Evolutionary conservation across 2,113 vertebrate species (phyloP), one percentile per base, ranked within the genome.

Genomic region (Chunga burmeisteri): DNA sequence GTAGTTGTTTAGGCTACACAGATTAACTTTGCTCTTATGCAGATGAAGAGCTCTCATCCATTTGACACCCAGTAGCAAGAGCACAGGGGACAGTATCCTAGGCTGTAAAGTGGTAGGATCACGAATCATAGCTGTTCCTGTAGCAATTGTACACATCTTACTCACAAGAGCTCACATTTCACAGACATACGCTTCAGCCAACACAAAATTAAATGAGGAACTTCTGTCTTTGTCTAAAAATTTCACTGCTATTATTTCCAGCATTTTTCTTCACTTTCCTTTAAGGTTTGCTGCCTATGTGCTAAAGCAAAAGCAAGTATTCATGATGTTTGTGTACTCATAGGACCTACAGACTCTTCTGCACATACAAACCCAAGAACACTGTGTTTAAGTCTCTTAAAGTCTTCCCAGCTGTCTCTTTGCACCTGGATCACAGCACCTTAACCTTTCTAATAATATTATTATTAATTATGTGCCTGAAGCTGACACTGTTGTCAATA

Each of bases 241-340:
- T 25, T 4, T 25, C 13, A n/a, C 8, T 83, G 6, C 1, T 65
- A 8, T 46, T 61, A 1, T 84, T 89, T 40, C 19, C 49, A 81
- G 6, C 5, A 9, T 65, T 85, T 82, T 74, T 85, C 26, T 88
- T 61, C 25, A 62, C 7, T 4, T 59, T 86, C 40, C 8, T 40
- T 55, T 47, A 46, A 58, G 16, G 6, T 50, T 95, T 85, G 3
- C 3, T 47, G 7, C 36, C 27, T 34, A 3, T 9, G 3, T 20
- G 5, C 3, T 44, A 88, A 21, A 49, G 7, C 6, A 58, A 61
- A 78, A 44, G 4, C 16, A 88, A 44, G 4, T 7, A 18, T 17
- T 56, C 2, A 16, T 23, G 16, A 1, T 61, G 10, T 27, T 52
- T 65, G 2, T 19, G 13, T 56, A 40, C 8, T 30, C 2, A 0